Evolutionary conservation across 2,888 invertebrate species (phyloP).

Genomic region (Artemia sp.): DNA sequence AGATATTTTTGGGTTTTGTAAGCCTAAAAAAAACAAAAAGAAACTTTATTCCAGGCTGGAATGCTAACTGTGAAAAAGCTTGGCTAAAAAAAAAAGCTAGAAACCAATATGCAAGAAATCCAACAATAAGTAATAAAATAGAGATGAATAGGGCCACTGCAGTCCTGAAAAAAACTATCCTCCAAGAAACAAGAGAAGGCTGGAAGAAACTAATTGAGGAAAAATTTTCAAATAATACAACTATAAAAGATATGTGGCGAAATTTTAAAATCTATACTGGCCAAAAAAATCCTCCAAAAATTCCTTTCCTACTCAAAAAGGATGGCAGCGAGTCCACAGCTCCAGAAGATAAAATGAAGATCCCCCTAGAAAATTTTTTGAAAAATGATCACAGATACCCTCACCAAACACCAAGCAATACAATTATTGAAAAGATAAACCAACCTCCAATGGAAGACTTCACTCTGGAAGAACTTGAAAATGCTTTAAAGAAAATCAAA

Average conservation of each 20-base stretch:
- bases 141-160: too few relatives aligned
- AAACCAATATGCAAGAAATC: background rate
- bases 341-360: background rate
- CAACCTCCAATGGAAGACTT: too few relatives aligned
- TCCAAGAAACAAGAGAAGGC: too few relatives aligned
- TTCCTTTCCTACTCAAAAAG: background rate
- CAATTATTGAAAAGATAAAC: too few relatives aligned
- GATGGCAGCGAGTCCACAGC: background rate
- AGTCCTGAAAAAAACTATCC: too few relatives aligned
- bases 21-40: background rate
- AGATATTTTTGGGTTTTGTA: too few relatives aligned
- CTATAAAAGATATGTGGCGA: conserved; percentile 10
- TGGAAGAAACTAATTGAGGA: too few relatives aligned
- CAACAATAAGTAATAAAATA: too few relatives aligned
- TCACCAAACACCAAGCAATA: too few relatives aligned
- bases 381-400: too few relatives aligned
- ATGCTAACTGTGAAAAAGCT: conserved; percentile 8
- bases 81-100: background rate
- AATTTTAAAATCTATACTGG: conserved; percentile 11
- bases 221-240: background rate
- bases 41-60: conserved; percentile 1
- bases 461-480: too few relatives aligned
- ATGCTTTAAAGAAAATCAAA: too few relatives aligned
- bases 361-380: background rate
- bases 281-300: conserved; percentile 4